Conservation (phyloP, 2,797 vertebrate genomes). For the Lemur catta region DNA sequence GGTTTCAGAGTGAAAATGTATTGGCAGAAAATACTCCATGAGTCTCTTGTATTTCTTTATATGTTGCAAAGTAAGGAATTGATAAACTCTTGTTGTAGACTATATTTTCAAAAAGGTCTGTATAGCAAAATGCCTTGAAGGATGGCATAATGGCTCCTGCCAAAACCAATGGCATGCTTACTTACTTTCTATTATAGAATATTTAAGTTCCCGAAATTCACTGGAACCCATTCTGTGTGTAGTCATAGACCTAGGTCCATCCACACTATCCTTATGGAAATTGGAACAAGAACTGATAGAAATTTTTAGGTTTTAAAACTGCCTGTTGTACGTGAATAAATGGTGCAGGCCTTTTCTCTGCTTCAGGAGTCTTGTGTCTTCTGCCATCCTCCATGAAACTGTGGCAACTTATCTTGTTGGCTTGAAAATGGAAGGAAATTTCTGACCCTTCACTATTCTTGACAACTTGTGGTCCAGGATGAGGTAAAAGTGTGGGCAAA, state of each 20-base stretch:
- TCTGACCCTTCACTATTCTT: neutral
- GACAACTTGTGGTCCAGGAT: neutral
- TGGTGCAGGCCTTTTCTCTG: neutral
- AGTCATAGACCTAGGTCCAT: accelerated
- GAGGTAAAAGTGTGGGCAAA: neutral
- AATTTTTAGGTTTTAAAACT: neutral
- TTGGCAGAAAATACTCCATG: neutral
- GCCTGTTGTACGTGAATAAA: neutral
- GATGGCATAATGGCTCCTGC: neutral
- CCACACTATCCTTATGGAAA: neutral
- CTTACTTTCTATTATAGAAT: neutral
- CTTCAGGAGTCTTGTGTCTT: neutral
- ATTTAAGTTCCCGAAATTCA: neutral
- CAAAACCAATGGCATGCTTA: neutral
- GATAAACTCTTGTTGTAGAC: neutral
- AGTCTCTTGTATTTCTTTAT: neutral
- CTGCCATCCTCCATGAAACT: neutral
- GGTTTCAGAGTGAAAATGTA: neutral
- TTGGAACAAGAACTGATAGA: neutral
- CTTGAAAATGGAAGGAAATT: neutral
- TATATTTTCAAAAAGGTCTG: neutral
- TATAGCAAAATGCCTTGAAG: neutral
- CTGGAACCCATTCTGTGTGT: neutral
- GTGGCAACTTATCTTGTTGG: neutral
- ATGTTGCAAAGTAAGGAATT: neutral